Evolutionary conservation across 23 tunicate species (phyloP).

Genomic region (Styela plicata): DNA sequence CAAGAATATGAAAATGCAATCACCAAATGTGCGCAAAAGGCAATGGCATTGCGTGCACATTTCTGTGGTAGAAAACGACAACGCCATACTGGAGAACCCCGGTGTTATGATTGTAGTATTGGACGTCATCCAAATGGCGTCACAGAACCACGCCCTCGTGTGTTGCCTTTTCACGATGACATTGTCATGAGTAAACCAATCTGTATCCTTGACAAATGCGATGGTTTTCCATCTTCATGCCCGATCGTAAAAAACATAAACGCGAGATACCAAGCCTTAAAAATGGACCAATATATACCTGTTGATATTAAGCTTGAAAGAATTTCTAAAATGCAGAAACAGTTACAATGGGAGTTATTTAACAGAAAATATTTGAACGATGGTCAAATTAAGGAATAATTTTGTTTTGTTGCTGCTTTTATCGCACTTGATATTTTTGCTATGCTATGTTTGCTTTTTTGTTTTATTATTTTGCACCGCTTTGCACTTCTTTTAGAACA

Average conservation of each 20-base stretch:
- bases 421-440: neutral
- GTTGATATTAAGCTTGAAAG: neutral
- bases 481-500: neutral
- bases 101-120: neutral
- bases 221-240: neutral
- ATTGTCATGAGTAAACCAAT: neutral
- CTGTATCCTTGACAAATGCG: neutral
- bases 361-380: neutral
- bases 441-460: neutral
- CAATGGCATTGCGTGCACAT: neutral
- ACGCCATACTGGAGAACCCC: neutral
- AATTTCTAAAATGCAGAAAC: neutral
- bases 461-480: neutral
- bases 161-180: neutral
- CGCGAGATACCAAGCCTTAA: neutral
- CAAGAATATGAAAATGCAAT: neutral
- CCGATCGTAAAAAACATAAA: neutral
- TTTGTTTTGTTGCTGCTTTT: neutral
- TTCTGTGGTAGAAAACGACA: neutral
- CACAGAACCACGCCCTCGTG: neutral
- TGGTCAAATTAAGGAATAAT: neutral
- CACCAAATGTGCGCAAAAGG: neutral
- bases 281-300: neutral
- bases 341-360: neutral
- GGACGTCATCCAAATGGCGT: neutral